phyloP scores from a whole-genome alignment of 2,888 invertebrate genomes.

The Eledona agricola region DNA sequence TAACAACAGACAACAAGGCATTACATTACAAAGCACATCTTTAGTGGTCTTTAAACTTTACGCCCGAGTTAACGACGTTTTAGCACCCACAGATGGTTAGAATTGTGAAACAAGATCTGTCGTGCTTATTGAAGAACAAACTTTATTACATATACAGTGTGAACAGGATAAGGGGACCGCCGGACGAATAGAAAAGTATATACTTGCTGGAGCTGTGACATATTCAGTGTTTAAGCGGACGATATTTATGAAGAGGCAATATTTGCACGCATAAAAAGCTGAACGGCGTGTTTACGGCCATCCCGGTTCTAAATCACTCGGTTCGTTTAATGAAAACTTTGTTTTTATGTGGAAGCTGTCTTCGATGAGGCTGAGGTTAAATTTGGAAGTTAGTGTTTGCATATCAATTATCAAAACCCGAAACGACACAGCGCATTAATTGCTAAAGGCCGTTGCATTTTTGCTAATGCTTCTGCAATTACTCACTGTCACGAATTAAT shows the following conservation, averaged over 20 bases:
- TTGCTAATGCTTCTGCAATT: conserved; percentile 23
- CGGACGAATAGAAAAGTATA: too few species aligned
- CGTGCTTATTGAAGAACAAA: too few species aligned
- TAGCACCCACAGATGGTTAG: conserved; percentile 10
- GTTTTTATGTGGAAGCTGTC: too few species aligned
- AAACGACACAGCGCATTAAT: too few species aligned
- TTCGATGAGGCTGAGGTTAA: too few species aligned
- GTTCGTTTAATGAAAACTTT: conserved; percentile 14
- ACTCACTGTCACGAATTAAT: conserved; percentile 34
- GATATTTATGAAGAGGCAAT: conserved; percentile 21
- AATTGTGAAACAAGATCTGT: conserved; percentile 14
- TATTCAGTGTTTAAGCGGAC: conserved; percentile 1
- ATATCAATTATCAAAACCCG: too few species aligned
- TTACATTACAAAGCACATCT: conserved; percentile 17
- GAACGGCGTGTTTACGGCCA: conserved; percentile 12
- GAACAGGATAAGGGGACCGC: too few species aligned
- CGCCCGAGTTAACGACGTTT: conserved; percentile 14
- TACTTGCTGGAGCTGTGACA: conserved; percentile 3
- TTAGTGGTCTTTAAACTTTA: conserved; percentile 20
- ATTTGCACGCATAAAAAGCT: conserved; percentile 16
- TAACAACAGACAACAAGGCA: conserved; percentile 9
- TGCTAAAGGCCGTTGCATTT: conserved; percentile 16
- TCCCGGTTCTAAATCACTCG: conserved; percentile 10
- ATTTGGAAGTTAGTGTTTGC: too few species aligned
- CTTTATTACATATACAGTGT: too few species aligned